Evolutionary conservation across 2,113 vertebrate genomes (phyloP), one percentile per base, ranked within the genome.

Genomic region (Burhinus oedicnemus): DNA sequence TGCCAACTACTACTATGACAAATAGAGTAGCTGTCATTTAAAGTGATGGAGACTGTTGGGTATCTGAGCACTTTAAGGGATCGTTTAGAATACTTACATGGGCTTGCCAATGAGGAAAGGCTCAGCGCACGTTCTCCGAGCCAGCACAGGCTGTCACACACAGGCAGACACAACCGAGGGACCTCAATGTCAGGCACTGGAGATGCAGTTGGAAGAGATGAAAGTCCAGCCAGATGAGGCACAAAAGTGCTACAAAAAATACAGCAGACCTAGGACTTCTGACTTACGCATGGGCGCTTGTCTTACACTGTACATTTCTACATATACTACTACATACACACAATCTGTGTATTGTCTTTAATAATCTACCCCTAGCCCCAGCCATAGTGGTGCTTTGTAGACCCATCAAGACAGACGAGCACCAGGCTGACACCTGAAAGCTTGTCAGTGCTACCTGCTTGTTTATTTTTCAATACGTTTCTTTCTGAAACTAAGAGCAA

Each of bases 111-210:
- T 1, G 5, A 69, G 44, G 26, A 52, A 76, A 23, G 0, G 0
- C 81, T 68, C 19, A 0, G 13, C 2, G 0, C 13, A 2, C 0
- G 0, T 38, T 32, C 40, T 49, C 40, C 0, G 0, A 72, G 51
- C 5, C 66, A 25, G 36, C 29, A 6, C 11, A 16, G 47, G 71
- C 49, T 45, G 42, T 12, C 51, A 18, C 16, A 14, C 64, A 15
- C 13, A 16, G 21, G 71, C 36, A 49, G 45, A 8, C 13, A 19
- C 18, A n/a, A 4, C 17, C 5, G 1, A 36, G 21, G 15, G 18
- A 40, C 23, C 30, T 62, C 62, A 4, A 2, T 4, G 34, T 5
- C 74, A 68, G 34, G 11, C n/a, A 29, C n/a, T 77, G 78, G 23
- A 91, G 82, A 82, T 5, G 12, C 25, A 34, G 20, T 2, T 57